phyloP scores from a whole-genome alignment of 2,113 vertebrate genomes.

The Lasiurus borealis region DNA sequence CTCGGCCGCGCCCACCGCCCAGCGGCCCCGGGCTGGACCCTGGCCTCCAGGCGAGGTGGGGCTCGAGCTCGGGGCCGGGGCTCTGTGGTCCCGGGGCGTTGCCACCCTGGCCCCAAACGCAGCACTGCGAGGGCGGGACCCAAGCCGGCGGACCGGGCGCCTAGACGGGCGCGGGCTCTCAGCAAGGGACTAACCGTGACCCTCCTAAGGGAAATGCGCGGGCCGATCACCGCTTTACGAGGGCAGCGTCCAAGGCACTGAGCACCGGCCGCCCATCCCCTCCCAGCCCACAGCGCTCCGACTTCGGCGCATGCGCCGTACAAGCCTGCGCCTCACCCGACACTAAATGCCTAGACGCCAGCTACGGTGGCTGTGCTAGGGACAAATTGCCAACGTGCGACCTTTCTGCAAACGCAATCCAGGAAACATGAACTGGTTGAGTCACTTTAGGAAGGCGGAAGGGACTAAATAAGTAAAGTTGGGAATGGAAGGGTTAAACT shows the following conservation, averaged over 20 bases:
- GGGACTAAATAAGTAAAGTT: no score
- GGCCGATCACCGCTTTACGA: no score
- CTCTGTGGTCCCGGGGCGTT: not conserved
- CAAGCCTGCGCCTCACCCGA: fast-evolving
- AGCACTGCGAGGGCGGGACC: no score
- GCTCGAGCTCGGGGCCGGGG: not conserved
- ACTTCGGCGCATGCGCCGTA: not conserved
- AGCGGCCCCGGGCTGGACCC: no score
- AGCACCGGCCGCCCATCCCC: fast-evolving
- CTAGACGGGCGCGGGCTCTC: not conserved
- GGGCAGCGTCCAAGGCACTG: fast-evolving
- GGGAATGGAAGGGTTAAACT: no score
- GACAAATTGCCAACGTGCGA: not conserved
- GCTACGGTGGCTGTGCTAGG: constrained; percentile 57
- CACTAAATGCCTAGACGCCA: fast-evolving
- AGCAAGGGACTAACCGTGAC: not conserved
- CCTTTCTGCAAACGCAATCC: not conserved
- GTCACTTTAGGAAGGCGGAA: not conserved
- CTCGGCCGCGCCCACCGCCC: no score
- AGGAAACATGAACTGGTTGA: fast-evolving
- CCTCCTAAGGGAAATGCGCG: not conserved
- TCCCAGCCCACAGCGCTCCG: fast-evolving
- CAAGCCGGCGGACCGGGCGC: fast-evolving
- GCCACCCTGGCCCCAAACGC: fast-evolving
- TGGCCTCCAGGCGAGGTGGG: not conserved